These are phyloP conservation scores for Wasmannia auropunctata DNA, from an alignment of 1,140 invertebrate genomes.

Conservation along the genomic window DNA sequence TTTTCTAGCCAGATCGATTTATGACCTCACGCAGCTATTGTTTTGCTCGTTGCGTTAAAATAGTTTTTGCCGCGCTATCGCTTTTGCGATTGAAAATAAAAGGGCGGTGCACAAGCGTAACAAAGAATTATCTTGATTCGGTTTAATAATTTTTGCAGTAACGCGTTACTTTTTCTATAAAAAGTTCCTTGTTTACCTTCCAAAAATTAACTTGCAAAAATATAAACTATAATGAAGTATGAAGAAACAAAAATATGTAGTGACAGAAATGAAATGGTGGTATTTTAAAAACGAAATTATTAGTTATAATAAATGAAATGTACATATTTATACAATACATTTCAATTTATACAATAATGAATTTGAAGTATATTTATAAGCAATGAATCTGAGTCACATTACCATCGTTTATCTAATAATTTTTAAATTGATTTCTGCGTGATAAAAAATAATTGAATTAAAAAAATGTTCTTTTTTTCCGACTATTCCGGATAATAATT, in stretches of 20 bases:
- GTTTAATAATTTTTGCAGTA: neutral
- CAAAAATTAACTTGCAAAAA: neutral
- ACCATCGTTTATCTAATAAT: neutral
- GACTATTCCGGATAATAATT: neutral
- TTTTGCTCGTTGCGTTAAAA: slow-evolving; percentile 48
- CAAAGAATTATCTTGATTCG: neutral
- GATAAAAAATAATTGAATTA: neutral
- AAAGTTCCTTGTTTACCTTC: neutral
- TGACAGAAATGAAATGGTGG: neutral
- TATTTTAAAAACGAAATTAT: neutral
- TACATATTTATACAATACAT: too few relatives aligned
- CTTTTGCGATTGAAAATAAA: slow-evolving; percentile 19
- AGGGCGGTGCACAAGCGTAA: neutral
- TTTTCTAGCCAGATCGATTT: slow-evolving; percentile 70
- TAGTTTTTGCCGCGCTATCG: slow-evolving; percentile 11
- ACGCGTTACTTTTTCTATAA: neutral
- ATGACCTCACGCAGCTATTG: slow-evolving; percentile 47
- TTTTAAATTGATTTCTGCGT: neutral
- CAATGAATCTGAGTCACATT: neutral
- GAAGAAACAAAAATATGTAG: neutral
- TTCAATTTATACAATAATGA: neutral
- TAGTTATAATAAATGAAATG: neutral
- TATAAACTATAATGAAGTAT: neutral
- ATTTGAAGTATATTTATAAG: neutral
- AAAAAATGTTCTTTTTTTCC: neutral